A percentile compares a stretch with the other conserved stretches of the same genome.
These are phyloP conservation scores for Dolichotis patagonum DNA, from an alignment of 2,113 vertebrate species.

Conservation along the genomic window DNA sequence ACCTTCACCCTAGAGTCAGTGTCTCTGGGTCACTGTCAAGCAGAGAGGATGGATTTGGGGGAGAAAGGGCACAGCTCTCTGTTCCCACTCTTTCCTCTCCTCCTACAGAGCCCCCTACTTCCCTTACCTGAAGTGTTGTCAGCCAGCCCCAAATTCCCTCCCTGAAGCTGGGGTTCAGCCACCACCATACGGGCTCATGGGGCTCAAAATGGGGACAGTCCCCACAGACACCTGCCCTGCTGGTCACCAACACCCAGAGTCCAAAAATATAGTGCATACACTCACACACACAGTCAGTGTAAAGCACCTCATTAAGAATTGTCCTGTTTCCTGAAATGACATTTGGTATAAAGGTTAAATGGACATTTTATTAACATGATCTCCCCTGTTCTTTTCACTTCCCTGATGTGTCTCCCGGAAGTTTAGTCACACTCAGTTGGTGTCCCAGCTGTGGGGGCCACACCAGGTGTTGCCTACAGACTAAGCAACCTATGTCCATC, in stretches of 20 bases:
- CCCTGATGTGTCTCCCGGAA: neutral
- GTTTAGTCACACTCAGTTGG: neutral
- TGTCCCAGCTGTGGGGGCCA: accelerated
- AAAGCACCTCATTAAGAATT: neutral
- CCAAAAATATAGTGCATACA: neutral
- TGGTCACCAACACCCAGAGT: neutral
- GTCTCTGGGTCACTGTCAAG: neutral
- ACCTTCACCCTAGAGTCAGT: neutral
- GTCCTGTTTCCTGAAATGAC: neutral
- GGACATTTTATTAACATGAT: neutral
- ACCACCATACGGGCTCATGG: neutral
- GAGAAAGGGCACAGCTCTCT: neutral
- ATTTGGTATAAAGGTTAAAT: neutral
- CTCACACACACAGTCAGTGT: neutral
- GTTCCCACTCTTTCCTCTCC: neutral
- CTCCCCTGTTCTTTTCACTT: neutral
- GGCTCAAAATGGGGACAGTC: neutral
- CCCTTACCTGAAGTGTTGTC: neutral
- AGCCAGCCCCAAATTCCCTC: neutral
- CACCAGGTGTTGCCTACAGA: too few species aligned
- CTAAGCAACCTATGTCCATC: too few species aligned
- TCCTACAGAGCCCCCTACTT: neutral
- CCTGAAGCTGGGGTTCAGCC: neutral
- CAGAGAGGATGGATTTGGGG: neutral
- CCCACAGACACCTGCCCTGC: neutral